Evolutionary conservation across 2,797 vertebrate genomes (phyloP), one percentile per base, ranked within the genome.

Genomic region (Periparus ater): DNA sequence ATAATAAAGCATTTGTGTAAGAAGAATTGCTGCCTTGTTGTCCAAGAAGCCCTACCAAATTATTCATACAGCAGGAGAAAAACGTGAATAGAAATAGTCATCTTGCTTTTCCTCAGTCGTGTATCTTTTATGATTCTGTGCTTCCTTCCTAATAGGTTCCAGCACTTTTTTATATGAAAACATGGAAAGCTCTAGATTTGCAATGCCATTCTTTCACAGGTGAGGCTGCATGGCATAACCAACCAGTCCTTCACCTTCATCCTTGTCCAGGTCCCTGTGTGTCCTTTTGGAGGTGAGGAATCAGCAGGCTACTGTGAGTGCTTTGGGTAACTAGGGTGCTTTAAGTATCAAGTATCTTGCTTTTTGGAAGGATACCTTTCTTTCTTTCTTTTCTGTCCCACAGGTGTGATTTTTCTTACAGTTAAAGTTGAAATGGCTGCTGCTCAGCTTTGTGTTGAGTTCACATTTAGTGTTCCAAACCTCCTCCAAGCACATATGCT

Each of bases 241-340:
- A 60, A 66, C 11, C 2, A 58, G 19, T 50, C 30, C 32, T 63
- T 77, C 53, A 23, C 57, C 19, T 82, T 76, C 7, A 45, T 66
- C 55, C 55, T 70, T 88, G 13, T 11, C 14, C 17, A 4, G 30
- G 16, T 53, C 40, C 17, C 42, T 0, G 0, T 8, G 17, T 10
- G 1, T 34, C 89, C 44, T 73, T 86, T 51, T 50, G 21, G 55
- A 76, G 8, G 3, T 81, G 30, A 51, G 36, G 25, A 57, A 62
- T 70, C 34, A 81, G 25, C 40, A 81, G 32, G 13, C 22, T 50
- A 18, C 32, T 38, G 5, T 0, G 1, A 81, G 45, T n/a, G 53
- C 10, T 82, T 47, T 16, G 3, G 3, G 11, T 57, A 75, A 58
- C 0, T 0, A 81, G 29, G 14, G 13, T 36, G 11, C 7, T 48